Base-by-base conservation (phyloP, 1,140 invertebrate genomes). In the Hetaerina americana region DNA sequence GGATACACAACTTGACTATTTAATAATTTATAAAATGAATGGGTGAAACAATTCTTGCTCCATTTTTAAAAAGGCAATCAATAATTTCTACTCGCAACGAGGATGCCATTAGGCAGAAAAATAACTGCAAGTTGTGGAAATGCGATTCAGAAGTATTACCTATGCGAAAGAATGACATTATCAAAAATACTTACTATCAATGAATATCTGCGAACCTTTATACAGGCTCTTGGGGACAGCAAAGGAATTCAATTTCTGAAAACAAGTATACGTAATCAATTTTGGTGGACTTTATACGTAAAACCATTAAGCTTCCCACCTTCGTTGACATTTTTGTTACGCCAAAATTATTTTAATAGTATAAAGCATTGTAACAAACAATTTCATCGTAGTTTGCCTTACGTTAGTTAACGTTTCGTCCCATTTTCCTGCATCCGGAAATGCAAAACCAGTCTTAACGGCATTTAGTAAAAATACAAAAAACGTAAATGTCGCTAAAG, bases 131-230 rank as follows among this genome's bases (percentile, higher is more conserved):
- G 10, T 10, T 57, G 2, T 40, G 15, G 31, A 40, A 57, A 57
- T 57, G 15, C 40, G 1, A 10, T 18, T 57, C 15, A 57, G 2
- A 57, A 57, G 15, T 57, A n/a, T 18, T 57, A 57, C 10, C 2
- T 57, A 10, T 18, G 3, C 10, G 15, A n/a, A 57, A 57, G 15
- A 57, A 57, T 18, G 2, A 2, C 22, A 57, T 3, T 5, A 18
- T 40, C 15, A 5, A 10, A 26, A 66, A 40, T 29, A 26, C 70
- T 71, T 71, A 71, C 70, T 71, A 26, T 71, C 5, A 66, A 71
- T 71, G 40, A 71, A 71, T 57, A 71, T 66, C 18, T 71, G 70
- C 12, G 70, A 71, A 26, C 70, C 57, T 18, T 27, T 66, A 28
- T 27, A 71, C 0, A 71, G 57, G 66, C 70, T 71, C 40, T 71